These are phyloP conservation scores for Drosophila macrospina DNA, from an alignment of 2,888 invertebrate species.

Conservation along the genomic window DNA sequence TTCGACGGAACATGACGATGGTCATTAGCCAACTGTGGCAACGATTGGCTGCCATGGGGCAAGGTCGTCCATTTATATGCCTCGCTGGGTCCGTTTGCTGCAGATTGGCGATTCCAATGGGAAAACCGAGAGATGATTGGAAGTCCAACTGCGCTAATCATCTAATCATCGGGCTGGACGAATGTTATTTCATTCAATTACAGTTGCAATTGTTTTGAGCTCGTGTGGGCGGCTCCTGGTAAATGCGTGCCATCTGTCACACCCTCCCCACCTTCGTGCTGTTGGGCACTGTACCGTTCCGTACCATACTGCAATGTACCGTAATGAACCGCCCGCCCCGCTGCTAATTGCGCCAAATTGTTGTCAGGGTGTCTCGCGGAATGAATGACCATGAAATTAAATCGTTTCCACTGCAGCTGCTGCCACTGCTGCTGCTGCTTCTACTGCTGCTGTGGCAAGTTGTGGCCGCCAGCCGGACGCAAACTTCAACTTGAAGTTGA, in stretches of 20 bases:
- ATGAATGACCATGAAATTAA: conserved; percentile 73
- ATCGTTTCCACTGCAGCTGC: conserved; percentile 65
- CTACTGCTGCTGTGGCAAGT: conserved; percentile 34
- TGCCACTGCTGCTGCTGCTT: conserved; percentile 46
- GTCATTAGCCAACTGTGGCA: conserved; percentile 55
- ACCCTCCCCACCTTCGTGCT: background rate
- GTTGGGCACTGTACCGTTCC: background rate
- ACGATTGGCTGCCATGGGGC: conserved; percentile 45
- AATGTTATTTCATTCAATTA: conserved; percentile 44
- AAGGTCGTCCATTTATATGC: conserved; percentile 58
- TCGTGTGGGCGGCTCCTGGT: conserved; percentile 34
- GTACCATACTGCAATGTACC: background rate
- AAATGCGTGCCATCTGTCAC: conserved; percentile 44
- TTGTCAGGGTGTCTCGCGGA: conserved; percentile 42
- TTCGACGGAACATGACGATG: conserved; percentile 38
- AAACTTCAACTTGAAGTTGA: conserved; percentile 47
- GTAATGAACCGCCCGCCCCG: background rate
- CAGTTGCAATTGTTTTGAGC: conserved; percentile 43
- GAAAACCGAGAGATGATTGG: conserved; percentile 2
- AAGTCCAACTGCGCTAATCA: too few relatives aligned
- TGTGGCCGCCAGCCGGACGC: conserved; percentile 46
- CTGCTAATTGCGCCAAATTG: conserved; percentile 69
- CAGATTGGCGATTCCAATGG: background rate
- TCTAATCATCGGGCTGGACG: conserved; percentile 35
- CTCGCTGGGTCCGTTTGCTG: conserved; percentile 11